Evolutionary conservation across 1,140 invertebrate genomes (phyloP).

Genomic region (Plectrocnemia conspersa): DNA sequence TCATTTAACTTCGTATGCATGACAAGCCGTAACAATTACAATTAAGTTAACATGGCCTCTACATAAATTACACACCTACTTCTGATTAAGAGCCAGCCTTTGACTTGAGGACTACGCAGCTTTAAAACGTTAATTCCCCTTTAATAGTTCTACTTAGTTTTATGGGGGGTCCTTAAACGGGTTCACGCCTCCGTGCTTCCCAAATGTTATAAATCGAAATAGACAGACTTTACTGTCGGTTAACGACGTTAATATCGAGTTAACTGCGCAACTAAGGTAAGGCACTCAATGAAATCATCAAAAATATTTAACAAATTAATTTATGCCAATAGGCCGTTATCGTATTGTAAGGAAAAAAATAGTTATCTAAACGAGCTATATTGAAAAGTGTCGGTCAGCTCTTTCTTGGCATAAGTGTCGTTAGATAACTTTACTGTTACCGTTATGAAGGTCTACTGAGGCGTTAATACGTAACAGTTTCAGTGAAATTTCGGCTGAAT

Average conservation of each 20-base stretch:
- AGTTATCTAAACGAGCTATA: too few relatives aligned
- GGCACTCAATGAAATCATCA: too few relatives aligned
- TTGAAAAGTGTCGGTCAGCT: too few relatives aligned
- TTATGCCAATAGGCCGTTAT: too few relatives aligned
- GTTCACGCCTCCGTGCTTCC: background rate
- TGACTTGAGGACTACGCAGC: constrained; percentile 8
- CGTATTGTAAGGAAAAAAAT: too few relatives aligned
- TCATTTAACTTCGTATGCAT: constrained; percentile 5
- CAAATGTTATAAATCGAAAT: constrained; percentile 5
- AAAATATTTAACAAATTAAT: too few relatives aligned
- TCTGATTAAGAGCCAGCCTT: constrained; percentile 17
- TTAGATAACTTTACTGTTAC: too few relatives aligned
- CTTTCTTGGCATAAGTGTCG: too few relatives aligned
- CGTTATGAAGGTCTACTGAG: too few relatives aligned
- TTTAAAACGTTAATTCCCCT: constrained; percentile 25
- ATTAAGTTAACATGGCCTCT: background rate
- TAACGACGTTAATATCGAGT: background rate
- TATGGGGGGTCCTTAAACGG: constrained; percentile 10
- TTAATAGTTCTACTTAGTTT: constrained; percentile 25
- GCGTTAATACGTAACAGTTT: too few relatives aligned
- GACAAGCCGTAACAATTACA: background rate
- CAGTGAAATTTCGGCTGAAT: too few relatives aligned
- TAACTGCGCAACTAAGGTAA: too few relatives aligned
- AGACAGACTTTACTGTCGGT: constrained; percentile 1
- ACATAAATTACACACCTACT: constrained; percentile 17